Conservation (phyloP, 2,113 vertebrate genomes). For the Chloropsis cyanopogon region DNA sequence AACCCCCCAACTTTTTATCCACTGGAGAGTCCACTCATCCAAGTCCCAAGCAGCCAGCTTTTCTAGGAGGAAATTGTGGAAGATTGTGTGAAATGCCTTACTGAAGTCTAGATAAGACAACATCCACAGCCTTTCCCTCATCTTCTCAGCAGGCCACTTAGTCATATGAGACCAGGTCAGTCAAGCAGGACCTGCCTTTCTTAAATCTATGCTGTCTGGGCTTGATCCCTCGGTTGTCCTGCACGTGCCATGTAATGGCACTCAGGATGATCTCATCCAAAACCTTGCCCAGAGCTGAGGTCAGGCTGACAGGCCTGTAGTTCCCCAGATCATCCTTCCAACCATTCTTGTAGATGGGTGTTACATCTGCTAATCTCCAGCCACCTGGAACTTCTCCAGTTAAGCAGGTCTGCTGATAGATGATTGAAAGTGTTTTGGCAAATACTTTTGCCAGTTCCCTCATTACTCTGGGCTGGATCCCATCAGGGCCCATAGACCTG, state of each 20-base stretch:
- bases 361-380: neutral
- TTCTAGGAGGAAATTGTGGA: neutral
- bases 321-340: neutral
- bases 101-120: neutral
- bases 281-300: neutral
- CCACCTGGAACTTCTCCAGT: neutral
- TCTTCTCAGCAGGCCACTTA: neutral
- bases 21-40: neutral
- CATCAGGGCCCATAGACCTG: neutral
- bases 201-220: neutral
- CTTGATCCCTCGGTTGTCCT: neutral
- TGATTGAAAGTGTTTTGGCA: neutral
- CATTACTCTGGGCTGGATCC: neutral
- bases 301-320: neutral
- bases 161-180: neutral
- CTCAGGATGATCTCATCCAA: neutral
- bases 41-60: neutral
- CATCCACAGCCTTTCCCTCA: neutral
- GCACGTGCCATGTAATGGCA: neutral
- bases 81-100: neutral
- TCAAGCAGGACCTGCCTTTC: neutral
- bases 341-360: neutral
- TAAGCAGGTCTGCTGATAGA: neutral
- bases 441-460: neutral
- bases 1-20: neutral